Evolutionary conservation across 2,888 invertebrate species (phyloP).

Genomic region (Sinotaia quadrata): DNA sequence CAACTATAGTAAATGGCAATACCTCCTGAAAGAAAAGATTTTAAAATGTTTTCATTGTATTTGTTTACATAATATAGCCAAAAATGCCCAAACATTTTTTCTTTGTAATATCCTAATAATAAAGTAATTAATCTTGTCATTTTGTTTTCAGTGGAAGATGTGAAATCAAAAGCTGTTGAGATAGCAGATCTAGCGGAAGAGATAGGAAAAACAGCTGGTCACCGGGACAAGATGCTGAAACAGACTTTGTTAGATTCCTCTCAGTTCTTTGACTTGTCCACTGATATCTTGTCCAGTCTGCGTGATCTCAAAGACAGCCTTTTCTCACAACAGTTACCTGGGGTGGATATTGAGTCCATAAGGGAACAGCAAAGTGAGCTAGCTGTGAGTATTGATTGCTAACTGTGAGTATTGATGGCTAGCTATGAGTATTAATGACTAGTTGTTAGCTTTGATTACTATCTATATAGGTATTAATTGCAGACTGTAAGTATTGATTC

Average conservation of each 20-base stretch:
- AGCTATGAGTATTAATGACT: no score
- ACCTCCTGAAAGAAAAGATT: no score
- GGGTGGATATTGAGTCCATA: constrained; percentile 66
- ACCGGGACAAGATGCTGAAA: constrained; percentile 56
- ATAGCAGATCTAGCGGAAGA: constrained; percentile 56
- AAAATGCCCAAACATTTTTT: not conserved
- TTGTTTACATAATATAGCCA: not conserved
- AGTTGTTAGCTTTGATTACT: no score
- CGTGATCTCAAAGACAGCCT: constrained; percentile 70
- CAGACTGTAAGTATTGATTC: no score
- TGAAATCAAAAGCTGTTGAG: constrained; percentile 63
- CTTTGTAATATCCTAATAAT: not conserved
- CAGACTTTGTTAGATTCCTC: constrained; percentile 62
- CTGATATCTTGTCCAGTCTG: constrained; percentile 63
- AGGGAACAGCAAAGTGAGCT: constrained; percentile 70
- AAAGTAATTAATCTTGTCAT: not conserved
- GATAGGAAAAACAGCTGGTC: constrained; percentile 50
- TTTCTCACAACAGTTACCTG: constrained; percentile 68
- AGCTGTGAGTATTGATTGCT: constrained; percentile 60
- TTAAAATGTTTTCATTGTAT: no score
- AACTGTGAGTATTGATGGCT: no score
- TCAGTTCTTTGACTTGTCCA: constrained; percentile 64
- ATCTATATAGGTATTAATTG: no score
- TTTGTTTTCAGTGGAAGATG: constrained; percentile 60
- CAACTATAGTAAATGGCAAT: no score